Base-by-base conservation (phyloP, 2,113 vertebrate species). In the Hylia prasina region DNA sequence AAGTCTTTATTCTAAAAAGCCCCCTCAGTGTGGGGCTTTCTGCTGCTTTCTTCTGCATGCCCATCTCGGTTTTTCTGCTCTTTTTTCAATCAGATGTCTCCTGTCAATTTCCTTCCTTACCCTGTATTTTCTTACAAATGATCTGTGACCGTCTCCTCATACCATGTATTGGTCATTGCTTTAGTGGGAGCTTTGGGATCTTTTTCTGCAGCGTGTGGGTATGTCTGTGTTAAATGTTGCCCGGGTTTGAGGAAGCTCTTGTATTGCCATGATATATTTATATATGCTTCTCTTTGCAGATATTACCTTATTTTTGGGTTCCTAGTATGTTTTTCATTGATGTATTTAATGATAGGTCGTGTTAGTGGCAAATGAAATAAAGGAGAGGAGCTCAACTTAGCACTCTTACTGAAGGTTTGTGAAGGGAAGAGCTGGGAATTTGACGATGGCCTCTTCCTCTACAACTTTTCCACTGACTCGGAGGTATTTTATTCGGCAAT, bases 341-440 rank as follows among this genome's bases (percentile, higher is more conserved):
- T 23, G 5, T 27, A 5, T 68, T 88, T 58, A n/a, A 27, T 45
- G 60, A 9, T 39, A 98, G 97, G 95, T 97, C n/a, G 75, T 95
- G 40, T 80, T 97, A 33, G 96, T 94, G 50, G 97, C 93, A 61
- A 98, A 96, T 93, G 95, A 98, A 92, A 91, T 95, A 24, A 98
- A 98, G 81, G 96, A 97, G 72, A 98, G 79, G 96, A 97, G 47
- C 91, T 98, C 70, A 87, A 69, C 37, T 94, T 96, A 63, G 94
- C 94, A 1, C 82, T 97, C 18, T 47, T 95, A 48, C 82, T 93
- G 20, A 95, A 45, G 3, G 76, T 97, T 80, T 98, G 97, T 81
- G 96, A 98, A 96, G 97, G 95, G 22, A 97, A 97, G 69, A 94
- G 91, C 65, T 95, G 98, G 78, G 95, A 97, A 71, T 98, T 97